Percentiles rank a stretch among this genome's conserved stretches.
phyloP scores from a whole-genome alignment of 2,797 vertebrate species.

The Oryzias sinensis region DNA sequence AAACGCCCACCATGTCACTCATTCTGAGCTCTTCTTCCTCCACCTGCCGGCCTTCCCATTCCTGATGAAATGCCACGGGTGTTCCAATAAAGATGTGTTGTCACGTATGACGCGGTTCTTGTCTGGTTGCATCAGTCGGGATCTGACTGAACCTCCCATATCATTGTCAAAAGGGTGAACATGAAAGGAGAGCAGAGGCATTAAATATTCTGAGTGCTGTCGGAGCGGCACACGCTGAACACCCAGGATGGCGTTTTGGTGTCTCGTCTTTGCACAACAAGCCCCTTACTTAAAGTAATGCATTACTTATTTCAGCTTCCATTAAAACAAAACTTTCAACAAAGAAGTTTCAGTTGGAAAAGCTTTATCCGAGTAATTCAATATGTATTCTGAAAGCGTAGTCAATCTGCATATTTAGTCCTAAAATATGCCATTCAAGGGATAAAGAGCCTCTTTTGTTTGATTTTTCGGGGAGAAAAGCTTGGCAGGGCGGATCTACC shows the following conservation, averaged over 20 bases:
- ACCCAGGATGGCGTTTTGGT: constrained; percentile 26
- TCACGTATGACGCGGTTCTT: constrained; percentile 42
- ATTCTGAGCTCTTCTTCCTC: constrained; percentile 30
- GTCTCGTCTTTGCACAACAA: constrained; percentile 36
- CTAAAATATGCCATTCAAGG: constrained; percentile 57
- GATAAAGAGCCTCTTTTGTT: constrained; percentile 66
- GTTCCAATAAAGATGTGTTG: constrained; percentile 67
- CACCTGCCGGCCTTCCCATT: constrained; percentile 43
- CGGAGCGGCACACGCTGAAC: constrained; percentile 32
- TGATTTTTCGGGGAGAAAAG: constrained; percentile 51
- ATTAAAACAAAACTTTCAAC: too few species aligned
- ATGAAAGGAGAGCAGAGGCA: constrained; percentile 53
- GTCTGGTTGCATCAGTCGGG: constrained; percentile 53
- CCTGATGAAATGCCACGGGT: constrained; percentile 47
- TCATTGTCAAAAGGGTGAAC: constrained; percentile 56
- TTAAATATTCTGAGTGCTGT: constrained; percentile 55
- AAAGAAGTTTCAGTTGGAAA: too few species aligned
- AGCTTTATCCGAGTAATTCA: constrained; percentile 27
- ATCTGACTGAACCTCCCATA: constrained; percentile 56
- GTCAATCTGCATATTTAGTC: constrained; percentile 61
- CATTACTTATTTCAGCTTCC: constrained; percentile 29
- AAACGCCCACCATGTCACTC: constrained; percentile 35
- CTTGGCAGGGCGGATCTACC: constrained; percentile 58
- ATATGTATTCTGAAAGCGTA: constrained; percentile 29
- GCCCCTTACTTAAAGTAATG: constrained; percentile 35